Percentiles rank a stretch among this genome's conserved stretches.
Conservation (phyloP, 2,797 vertebrate species). For the Glyptemys insculpta region DNA sequence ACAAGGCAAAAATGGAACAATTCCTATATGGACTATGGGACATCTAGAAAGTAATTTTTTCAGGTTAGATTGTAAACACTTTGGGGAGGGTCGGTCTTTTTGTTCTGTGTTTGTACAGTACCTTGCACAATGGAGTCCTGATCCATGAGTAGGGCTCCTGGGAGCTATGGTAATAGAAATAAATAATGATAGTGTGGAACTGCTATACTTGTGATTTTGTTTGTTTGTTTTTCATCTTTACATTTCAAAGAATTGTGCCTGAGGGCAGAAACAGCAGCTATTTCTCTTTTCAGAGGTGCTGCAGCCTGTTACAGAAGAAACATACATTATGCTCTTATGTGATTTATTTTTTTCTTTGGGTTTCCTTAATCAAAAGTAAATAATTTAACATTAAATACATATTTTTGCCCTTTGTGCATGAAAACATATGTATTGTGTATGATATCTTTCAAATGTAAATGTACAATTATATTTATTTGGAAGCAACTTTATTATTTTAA, state of each 20-base stretch:
- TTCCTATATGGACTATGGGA: background rate
- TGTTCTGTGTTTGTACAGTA: background rate
- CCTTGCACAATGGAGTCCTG: background rate
- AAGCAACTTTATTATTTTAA: background rate
- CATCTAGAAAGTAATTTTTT: background rate
- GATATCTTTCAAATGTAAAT: background rate
- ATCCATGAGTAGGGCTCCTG: background rate
- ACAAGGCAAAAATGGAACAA: background rate
- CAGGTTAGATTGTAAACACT: background rate
- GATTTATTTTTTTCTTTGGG: background rate
- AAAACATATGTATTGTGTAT: background rate
- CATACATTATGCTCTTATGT: background rate
- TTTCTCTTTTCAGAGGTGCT: conserved; percentile 8
- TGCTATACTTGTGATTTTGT: background rate
- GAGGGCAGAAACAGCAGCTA: conserved; percentile 9
- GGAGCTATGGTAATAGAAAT: background rate
- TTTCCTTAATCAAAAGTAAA: background rate
- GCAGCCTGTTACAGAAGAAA: background rate
- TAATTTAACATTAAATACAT: background rate
- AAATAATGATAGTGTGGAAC: background rate
- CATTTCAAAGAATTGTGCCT: conserved; percentile 35
- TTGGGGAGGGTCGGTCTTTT: background rate
- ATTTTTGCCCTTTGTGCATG: background rate
- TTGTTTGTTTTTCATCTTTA: conserved; percentile 21
- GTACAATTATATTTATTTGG: background rate